phyloP scores from a whole-genome alignment of 1,140 invertebrate species.

The Plectrocnemia conspersa region DNA sequence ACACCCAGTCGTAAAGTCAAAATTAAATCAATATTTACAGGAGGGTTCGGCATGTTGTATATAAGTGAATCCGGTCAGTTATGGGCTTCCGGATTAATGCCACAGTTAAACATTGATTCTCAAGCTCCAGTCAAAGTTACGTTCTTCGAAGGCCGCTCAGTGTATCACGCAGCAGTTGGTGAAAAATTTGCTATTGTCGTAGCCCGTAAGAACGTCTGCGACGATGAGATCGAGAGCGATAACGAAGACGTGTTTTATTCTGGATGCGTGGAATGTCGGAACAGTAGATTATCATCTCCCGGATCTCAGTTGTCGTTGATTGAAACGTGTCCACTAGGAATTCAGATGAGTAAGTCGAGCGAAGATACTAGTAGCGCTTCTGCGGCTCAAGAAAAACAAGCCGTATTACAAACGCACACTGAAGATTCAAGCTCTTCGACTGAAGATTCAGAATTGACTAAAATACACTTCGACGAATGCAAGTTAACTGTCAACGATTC shows the following conservation, averaged over 20 bases:
- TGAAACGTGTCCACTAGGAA: slow-evolving; percentile 49
- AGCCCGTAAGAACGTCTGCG: slow-evolving; percentile 54
- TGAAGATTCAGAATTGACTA: slow-evolving; percentile 49
- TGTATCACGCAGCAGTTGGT: slow-evolving; percentile 61
- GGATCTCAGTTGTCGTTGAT: slow-evolving; percentile 49
- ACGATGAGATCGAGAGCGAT: slow-evolving; percentile 57
- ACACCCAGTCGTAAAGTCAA: slow-evolving; percentile 58
- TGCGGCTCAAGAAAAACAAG: slow-evolving; percentile 47
- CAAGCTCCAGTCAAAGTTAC: slow-evolving; percentile 58
- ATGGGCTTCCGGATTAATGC: slow-evolving; percentile 69
- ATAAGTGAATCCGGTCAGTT: slow-evolving; percentile 65
- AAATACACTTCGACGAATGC: slow-evolving; percentile 35
- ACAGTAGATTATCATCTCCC: slow-evolving; percentile 50
- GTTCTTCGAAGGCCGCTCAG: slow-evolving; percentile 62
- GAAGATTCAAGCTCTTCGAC: slow-evolving; percentile 53
- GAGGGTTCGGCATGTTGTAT: slow-evolving; percentile 58
- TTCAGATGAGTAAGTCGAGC: slow-evolving; percentile 50
- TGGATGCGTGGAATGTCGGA: slow-evolving; percentile 60
- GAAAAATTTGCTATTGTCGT: slow-evolving; percentile 66
- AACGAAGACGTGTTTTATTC: slow-evolving; percentile 62
- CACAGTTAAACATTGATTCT: slow-evolving; percentile 61
- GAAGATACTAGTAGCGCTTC: slow-evolving; percentile 52
- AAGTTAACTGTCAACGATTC: slow-evolving; percentile 11
- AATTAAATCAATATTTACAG: slow-evolving; percentile 58
- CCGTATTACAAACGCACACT: slow-evolving; percentile 51